phyloP scores from a whole-genome alignment of 2,113 vertebrate genomes.

The Xiphorhynchus elegans region DNA sequence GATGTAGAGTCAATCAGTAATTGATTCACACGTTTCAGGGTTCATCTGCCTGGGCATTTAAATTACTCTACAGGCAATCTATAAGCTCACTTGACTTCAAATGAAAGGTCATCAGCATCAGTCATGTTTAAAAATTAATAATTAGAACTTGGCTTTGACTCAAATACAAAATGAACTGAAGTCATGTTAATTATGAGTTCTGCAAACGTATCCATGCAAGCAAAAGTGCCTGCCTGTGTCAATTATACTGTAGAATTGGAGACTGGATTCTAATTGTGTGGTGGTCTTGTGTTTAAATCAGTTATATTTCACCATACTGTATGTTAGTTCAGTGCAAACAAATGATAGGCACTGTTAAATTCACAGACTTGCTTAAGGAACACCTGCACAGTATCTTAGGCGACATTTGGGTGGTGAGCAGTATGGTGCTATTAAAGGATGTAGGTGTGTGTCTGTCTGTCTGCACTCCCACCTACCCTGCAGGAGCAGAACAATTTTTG shows the following conservation, averaged over 20 bases:
- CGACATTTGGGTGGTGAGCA: not conserved
- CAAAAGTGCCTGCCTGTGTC: not conserved
- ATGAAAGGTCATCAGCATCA: slow-evolving; percentile 9
- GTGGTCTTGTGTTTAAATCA: not conserved
- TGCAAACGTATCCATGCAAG: not conserved
- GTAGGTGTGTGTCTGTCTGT: not conserved
- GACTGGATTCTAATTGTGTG: not conserved
- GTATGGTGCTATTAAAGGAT: not conserved
- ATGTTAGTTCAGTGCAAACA: not conserved
- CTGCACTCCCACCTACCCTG: not conserved
- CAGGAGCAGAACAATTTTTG: not conserved
- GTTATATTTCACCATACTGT: not conserved
- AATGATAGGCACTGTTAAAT: not conserved
- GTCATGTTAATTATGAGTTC: not conserved
- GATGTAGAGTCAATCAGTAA: not conserved
- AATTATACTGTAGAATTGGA: not conserved
- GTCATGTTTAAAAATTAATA: not conserved
- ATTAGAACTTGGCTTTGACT: slow-evolving; percentile 2
- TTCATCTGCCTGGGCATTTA: not conserved
- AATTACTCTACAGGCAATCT: not conserved
- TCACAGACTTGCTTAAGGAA: not conserved
- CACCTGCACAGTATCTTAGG: not conserved
- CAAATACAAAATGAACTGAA: not conserved
- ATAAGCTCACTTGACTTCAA: not conserved
- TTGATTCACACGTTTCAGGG: not conserved